Conservation (phyloP, 2,888 invertebrate species). For the Minunthozetes semirufus region DNA sequence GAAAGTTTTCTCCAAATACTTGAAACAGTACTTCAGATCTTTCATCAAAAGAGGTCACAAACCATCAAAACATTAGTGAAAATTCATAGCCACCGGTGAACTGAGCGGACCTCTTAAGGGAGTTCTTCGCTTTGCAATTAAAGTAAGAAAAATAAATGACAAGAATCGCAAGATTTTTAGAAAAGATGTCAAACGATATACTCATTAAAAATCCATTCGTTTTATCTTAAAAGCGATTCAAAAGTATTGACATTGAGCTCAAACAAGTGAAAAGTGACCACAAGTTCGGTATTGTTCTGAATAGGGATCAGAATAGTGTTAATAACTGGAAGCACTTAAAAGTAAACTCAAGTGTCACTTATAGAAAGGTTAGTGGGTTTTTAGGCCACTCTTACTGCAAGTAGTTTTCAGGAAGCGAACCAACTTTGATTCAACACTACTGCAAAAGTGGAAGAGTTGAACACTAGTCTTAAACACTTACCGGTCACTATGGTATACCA, state of each 20-base stretch:
- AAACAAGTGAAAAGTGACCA: not conserved
- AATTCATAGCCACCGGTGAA: not conserved
- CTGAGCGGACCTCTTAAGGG: not conserved
- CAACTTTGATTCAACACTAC: not conserved
- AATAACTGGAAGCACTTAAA: slow-evolving; percentile 2
- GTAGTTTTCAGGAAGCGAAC: slow-evolving; percentile 10
- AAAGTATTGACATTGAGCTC: too few species aligned
- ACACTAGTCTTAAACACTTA: not conserved
- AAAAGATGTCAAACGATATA: too few species aligned
- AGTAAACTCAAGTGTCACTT: not conserved
- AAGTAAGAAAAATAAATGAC: too few species aligned
- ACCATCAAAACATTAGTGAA: slow-evolving; percentile 12
- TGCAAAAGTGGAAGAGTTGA: not conserved
- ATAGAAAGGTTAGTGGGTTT: slow-evolving; percentile 24
- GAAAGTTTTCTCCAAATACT: not conserved
- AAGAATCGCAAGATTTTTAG: too few species aligned
- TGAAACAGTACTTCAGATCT: not conserved
- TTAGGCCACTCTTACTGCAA: not conserved
- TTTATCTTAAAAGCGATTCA: too few species aligned
- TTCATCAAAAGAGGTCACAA: slow-evolving; percentile 24
- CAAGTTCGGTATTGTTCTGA: not conserved
- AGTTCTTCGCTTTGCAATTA: too few species aligned
- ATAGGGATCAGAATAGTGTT: not conserved
- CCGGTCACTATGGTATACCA: slow-evolving; percentile 41
- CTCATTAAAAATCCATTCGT: too few species aligned